Base-by-base conservation (phyloP, 2,797 vertebrate species). In the Urosaurus nigricauda region DNA sequence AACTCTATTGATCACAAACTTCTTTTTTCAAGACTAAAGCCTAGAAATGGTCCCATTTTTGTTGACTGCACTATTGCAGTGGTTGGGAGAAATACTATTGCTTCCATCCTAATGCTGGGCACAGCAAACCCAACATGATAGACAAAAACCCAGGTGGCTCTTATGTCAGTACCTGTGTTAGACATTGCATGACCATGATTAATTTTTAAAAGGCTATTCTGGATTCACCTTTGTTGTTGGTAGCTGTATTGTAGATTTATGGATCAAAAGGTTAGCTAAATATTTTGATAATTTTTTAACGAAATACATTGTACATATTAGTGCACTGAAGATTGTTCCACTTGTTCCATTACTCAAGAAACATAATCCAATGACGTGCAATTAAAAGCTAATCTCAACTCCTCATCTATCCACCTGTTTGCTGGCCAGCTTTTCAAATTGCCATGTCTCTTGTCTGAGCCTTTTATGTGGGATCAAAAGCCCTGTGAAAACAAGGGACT, bases 401-500 rank as follows among this genome's bases (percentile, higher is more conserved):
- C 63, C 9, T 3, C 60, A 56, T 71, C 53, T 83, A 83, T n/a
- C 87, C 79, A 81, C 47, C 53, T 85, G 9, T 78, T 83, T 90
- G 73, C 56, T 75, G 81, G 84, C 75, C 51, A 7, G 8, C 68
- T 65, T 90, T 91, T 53, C 81, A 87, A 47, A 0, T 12, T 82
- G 60, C 56, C 87, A 79, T 91, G 91, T 87, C 32, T 65, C 79
- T 47, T 83, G 80, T 93, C 85, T 88, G 0, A 85, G 84, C 58
- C 80, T 93, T 93, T 93, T 85, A 56, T 84, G 80, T 90, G 56
- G 84, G 53, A 60, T 88, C 74, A 91, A 88, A 86, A 0, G 60
- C 77, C 56, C 13, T 35, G 86, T 92, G 74, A 82, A 90, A 84
- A 87, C 80, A 83, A 90, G 17, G 87, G 26, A 56, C 35, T 3